Percentiles rank a stretch among this genome's conserved stretches.
Conservation (phyloP, 2,888 invertebrate species). For the Drosophila silvestris region DNA sequence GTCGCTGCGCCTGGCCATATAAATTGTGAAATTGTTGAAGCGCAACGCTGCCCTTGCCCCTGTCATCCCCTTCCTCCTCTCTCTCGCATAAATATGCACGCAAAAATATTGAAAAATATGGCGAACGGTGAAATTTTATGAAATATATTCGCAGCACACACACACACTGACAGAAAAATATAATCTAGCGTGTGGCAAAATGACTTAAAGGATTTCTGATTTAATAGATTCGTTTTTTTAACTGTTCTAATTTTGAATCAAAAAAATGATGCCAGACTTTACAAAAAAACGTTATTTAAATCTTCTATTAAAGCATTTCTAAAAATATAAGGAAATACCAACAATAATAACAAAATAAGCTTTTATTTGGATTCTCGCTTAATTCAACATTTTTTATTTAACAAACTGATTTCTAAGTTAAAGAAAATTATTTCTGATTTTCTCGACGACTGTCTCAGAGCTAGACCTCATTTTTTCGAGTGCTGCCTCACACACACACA, state of each 20-base stretch:
- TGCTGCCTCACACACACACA: not conserved
- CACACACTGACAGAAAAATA: conserved; percentile 7
- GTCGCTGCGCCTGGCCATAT: conserved; percentile 66
- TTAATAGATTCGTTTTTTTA: not conserved
- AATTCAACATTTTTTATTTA: not conserved
- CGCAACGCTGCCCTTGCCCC: conserved; percentile 42
- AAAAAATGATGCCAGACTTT: not conserved
- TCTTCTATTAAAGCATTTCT: not conserved
- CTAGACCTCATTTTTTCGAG: not conserved
- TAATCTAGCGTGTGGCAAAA: not conserved
- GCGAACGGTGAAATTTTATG: conserved; percentile 62
- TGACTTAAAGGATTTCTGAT: not conserved
- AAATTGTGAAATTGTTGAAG: conserved; percentile 72
- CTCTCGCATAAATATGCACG: conserved; percentile 9
- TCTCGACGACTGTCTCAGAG: not conserved
- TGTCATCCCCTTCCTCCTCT: not conserved
- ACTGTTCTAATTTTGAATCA: not conserved
- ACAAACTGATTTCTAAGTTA: not conserved
- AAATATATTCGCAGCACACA: conserved; percentile 50
- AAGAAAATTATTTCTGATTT: not conserved
- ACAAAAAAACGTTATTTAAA: not conserved
- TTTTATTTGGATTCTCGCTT: not conserved
- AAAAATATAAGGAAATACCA: not conserved
- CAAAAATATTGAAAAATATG: conserved; percentile 72
- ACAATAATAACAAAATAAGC: not conserved